phyloP scores from a whole-genome alignment of 2,888 invertebrate species.

The Bimastos eiseni region DNA sequence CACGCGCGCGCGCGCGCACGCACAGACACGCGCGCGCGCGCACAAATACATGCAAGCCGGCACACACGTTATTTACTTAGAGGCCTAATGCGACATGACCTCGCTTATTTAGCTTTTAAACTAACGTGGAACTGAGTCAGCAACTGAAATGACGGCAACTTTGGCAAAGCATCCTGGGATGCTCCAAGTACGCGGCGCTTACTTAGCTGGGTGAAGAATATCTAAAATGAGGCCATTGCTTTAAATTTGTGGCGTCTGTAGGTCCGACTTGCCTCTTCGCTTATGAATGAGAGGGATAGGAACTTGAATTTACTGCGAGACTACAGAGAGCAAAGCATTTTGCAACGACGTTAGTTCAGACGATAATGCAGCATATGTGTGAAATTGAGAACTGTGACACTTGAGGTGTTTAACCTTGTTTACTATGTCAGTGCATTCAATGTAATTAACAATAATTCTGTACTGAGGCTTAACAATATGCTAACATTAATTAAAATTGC shows the following conservation, averaged over 20 bases:
- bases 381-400: neutral
- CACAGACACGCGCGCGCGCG: too few species aligned
- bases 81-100: too few species aligned
- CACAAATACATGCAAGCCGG: too few species aligned
- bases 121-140: too few species aligned
- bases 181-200: neutral
- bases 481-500: too few species aligned
- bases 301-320: neutral
- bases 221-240: neutral
- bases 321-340: neutral
- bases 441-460: neutral
- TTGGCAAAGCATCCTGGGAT: neutral
- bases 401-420: neutral
- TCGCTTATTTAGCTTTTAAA: too few species aligned
- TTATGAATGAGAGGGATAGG: neutral
- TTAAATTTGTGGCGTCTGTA: neutral
- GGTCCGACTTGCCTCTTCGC: neutral
- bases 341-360: neutral
- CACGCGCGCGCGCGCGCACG: too few species aligned
- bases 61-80: too few species aligned
- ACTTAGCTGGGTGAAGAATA: neutral
- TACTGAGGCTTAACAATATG: too few species aligned
- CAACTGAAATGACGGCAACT: too few species aligned
- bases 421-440: neutral
- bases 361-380: constrained; percentile 13